Conservation (phyloP, 1,140 invertebrate species). For the Paraescarpia echinospica region DNA sequence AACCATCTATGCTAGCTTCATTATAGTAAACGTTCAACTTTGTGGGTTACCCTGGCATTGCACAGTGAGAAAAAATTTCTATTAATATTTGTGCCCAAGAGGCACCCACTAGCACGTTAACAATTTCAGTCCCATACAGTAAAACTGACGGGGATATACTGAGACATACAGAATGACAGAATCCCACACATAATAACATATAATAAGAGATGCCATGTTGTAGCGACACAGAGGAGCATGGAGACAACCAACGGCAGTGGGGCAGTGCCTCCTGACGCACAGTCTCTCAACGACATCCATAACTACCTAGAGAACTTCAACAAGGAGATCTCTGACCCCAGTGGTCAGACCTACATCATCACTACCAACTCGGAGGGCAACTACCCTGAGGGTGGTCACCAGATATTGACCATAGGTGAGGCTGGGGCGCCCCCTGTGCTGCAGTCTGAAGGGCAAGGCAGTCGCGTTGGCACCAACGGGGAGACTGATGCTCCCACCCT, state of each 20-base stretch:
- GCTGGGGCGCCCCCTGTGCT: constrained; percentile 8
- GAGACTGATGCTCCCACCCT: background rate
- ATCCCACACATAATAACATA: background rate
- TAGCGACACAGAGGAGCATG: background rate
- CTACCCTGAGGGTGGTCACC: constrained; percentile 9
- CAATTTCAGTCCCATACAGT: too few species aligned
- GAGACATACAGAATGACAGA: too few species aligned
- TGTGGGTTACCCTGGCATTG: too few species aligned
- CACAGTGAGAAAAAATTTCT: too few species aligned
- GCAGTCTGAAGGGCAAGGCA: constrained; percentile 11
- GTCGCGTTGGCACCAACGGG: background rate
- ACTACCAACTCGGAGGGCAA: constrained; percentile 20
- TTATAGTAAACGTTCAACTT: too few species aligned
- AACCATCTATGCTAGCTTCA: too few species aligned
- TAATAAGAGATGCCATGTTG: background rate
- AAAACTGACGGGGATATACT: too few species aligned
- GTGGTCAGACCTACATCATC: constrained; percentile 31
- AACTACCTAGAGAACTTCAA: constrained; percentile 82
- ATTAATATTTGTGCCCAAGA: too few species aligned
- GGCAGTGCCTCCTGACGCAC: constrained; percentile 17
- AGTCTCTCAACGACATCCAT: constrained; percentile 75
- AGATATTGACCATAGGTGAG: constrained; percentile 23
- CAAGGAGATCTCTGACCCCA: constrained; percentile 70
- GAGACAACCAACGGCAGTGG: background rate
- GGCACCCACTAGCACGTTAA: too few species aligned